phyloP scores from a whole-genome alignment of 2,888 invertebrate species.

The Conistra vaccinii region DNA sequence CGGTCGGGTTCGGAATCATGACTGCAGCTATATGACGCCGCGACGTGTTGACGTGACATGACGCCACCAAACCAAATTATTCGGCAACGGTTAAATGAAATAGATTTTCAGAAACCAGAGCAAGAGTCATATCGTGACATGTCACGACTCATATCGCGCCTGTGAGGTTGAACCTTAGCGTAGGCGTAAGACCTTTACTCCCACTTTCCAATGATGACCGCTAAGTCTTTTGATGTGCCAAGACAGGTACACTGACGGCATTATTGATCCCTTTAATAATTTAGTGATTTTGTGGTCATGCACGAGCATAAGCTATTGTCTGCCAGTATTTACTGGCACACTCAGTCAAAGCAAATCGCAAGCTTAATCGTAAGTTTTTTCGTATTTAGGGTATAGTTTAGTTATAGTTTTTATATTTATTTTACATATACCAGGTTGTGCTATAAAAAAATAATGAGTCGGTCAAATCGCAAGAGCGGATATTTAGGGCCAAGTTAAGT shows the following conservation, averaged over 20 bases:
- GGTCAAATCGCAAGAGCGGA: too few species aligned
- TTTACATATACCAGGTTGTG: too few species aligned
- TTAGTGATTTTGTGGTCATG: slow-evolving; percentile 16
- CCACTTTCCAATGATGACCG: slow-evolving; percentile 12
- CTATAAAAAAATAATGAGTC: too few species aligned
- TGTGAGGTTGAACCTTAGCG: not conserved
- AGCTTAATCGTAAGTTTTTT: not conserved
- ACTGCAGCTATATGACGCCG: too few species aligned
- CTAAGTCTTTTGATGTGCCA: slow-evolving; percentile 30
- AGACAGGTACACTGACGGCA: slow-evolving; percentile 9
- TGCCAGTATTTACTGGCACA: not conserved
- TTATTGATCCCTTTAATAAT: slow-evolving; percentile 34
- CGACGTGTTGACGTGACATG: too few species aligned
- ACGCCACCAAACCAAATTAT: too few species aligned
- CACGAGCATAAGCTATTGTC: not conserved
- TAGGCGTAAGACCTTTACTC: slow-evolving; percentile 14
- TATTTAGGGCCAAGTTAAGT: not conserved
- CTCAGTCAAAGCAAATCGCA: not conserved
- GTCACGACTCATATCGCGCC: not conserved
- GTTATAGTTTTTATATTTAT: too few species aligned
- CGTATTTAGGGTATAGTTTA: not conserved
- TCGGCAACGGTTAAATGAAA: not conserved
- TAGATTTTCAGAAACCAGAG: not conserved
- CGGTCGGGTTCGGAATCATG: too few species aligned
- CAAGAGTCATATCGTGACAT: not conserved